Conservation (phyloP, 2,113 vertebrate genomes). For the Apeltes quadracus region DNA sequence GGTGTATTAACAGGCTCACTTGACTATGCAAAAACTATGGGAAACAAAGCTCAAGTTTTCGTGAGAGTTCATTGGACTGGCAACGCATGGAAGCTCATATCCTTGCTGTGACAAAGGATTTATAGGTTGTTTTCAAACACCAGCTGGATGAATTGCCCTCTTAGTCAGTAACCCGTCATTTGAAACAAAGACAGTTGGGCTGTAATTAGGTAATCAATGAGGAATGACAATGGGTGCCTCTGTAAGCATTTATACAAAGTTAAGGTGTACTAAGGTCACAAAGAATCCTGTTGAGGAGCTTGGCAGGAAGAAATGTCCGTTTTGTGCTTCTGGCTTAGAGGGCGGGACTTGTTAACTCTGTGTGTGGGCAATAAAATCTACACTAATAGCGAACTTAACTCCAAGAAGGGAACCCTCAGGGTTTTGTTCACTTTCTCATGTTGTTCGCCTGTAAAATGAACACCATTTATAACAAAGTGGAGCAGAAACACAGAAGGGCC, state of each 20-base stretch:
- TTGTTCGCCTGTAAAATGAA: background rate
- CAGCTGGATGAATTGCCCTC: constrained; percentile 75
- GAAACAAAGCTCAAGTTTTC: constrained; percentile 32
- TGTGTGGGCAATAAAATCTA: constrained; percentile 12
- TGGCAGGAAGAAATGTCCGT: background rate
- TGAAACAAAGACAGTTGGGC: constrained; percentile 75
- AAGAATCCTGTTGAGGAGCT: constrained; percentile 12
- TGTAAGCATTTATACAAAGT: constrained; percentile 48
- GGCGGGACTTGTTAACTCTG: constrained; percentile 8
- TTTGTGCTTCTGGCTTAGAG: background rate
- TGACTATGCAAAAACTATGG: background rate
- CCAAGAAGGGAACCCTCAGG: background rate
- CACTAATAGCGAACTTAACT: constrained; percentile 18
- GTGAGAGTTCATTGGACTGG: constrained; percentile 26
- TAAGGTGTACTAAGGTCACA: constrained; percentile 39
- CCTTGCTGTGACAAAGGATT: constrained; percentile 64
- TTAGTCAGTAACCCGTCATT: constrained; percentile 73
- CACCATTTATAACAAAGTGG: background rate
- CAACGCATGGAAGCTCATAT: constrained; percentile 37
- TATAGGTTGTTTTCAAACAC: constrained; percentile 73
- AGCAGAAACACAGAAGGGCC: background rate
- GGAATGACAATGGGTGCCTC: constrained; percentile 71
- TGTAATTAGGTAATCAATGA: constrained; percentile 80
- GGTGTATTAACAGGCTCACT: background rate
- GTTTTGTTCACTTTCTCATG: background rate